Percentiles rank a stretch among this genome's conserved stretches.
These are phyloP conservation scores for Trichogramma pretiosum DNA, from an alignment of 1,140 invertebrate genomes.

Conservation along the genomic window DNA sequence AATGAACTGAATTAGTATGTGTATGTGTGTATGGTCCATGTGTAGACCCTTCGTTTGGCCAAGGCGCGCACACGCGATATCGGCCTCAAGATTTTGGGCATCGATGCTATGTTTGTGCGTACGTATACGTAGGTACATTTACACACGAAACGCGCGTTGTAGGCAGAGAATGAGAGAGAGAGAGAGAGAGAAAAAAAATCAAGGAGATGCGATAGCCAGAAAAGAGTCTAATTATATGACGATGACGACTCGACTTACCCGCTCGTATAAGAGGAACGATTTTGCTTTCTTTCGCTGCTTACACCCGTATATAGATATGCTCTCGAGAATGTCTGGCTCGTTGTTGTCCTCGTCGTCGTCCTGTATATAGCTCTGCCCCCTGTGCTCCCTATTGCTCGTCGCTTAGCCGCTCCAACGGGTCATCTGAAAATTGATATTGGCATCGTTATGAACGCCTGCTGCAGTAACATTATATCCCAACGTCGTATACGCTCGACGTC, in stretches of 20 bases:
- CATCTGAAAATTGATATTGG: conserved; percentile 16
- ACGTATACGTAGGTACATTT: too few relatives aligned
- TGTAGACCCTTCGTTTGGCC: too few relatives aligned
- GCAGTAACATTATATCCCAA: background rate
- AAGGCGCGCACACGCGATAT: too few relatives aligned
- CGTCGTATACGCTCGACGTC: background rate
- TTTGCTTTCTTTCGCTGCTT: too few relatives aligned
- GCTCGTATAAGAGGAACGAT: conserved; percentile 15
- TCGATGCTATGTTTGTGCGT: too few relatives aligned
- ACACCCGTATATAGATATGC: too few relatives aligned
- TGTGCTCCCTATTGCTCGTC: background rate
- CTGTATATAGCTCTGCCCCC: background rate
- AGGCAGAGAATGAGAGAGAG: background rate
- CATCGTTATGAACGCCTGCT: background rate
- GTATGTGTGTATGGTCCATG: too few relatives aligned
- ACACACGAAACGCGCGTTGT: too few relatives aligned
- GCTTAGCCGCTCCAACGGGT: background rate
- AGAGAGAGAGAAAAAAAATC: too few relatives aligned
- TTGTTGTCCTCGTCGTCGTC: background rate
- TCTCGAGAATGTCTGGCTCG: background rate
- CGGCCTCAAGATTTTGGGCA: too few relatives aligned
- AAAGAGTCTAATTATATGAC: conserved; percentile 21
- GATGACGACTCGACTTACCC: conserved; percentile 20
- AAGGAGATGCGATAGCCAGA: conserved; percentile 21
- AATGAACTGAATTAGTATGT: too few relatives aligned